Percentiles rank a stretch among this genome's conserved stretches.
Conservation (phyloP, 2,113 vertebrate species). For the Xenotilapia leptura region DNA sequence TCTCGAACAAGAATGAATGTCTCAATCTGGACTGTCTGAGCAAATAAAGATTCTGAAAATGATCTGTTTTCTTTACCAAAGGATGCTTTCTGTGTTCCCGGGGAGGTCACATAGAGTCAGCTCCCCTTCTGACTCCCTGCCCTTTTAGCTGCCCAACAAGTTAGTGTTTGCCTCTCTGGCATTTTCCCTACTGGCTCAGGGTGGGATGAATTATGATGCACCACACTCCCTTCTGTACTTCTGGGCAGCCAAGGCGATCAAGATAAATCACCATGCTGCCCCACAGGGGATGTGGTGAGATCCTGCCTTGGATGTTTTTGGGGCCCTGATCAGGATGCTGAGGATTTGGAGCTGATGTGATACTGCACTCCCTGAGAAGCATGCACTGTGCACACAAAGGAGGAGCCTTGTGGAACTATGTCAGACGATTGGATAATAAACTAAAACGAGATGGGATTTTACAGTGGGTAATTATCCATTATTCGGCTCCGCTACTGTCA, state of each 20-base stretch:
- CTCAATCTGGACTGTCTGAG: background rate
- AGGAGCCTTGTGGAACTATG: background rate
- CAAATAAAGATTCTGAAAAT: background rate
- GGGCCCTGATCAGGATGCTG: conserved; percentile 27
- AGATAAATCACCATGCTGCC: conserved; percentile 55
- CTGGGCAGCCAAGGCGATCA: conserved; percentile 45
- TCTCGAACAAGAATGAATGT: background rate
- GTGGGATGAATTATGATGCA: conserved; percentile 61
- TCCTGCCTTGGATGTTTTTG: conserved; percentile 49
- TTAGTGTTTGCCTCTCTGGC: conserved; percentile 55
- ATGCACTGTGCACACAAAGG: background rate
- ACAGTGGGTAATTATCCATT: conserved; percentile 33
- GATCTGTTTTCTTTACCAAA: background rate
- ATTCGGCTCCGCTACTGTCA: conserved; percentile 19
- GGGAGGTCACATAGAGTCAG: background rate
- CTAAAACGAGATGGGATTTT: conserved; percentile 23
- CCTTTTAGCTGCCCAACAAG: conserved; percentile 36
- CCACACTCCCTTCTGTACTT: conserved; percentile 55
- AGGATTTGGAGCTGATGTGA: conserved; percentile 32
- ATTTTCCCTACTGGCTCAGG: conserved; percentile 42
- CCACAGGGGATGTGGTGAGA: conserved; percentile 32
- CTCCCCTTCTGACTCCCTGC: background rate
- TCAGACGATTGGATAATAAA: conserved; percentile 22
- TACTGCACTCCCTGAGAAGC: conserved; percentile 13
- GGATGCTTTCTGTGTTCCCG: background rate